Evolutionary conservation across 2,797 vertebrate genomes (phyloP).

Genomic region (Thalassophryne amazonica): DNA sequence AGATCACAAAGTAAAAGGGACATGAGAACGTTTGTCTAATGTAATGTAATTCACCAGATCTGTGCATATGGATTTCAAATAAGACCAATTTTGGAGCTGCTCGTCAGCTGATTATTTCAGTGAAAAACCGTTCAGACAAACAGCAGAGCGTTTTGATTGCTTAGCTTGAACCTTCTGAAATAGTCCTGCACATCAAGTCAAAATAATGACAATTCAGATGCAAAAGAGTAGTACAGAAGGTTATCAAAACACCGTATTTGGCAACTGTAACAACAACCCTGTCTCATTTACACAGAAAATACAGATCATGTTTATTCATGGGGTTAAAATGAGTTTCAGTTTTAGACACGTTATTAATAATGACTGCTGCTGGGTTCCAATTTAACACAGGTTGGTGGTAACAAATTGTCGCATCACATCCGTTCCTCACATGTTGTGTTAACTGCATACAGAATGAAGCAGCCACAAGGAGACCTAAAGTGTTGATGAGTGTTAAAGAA

Average conservation of each 20-base stretch:
- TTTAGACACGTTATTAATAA: constrained; percentile 29
- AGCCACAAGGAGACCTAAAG: constrained; percentile 1
- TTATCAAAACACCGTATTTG: neutral
- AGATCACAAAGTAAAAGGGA: constrained; percentile 12
- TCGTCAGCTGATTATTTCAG: too few species aligned
- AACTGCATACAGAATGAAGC: constrained; percentile 23
- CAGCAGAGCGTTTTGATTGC: neutral
- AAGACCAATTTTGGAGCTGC: too few species aligned
- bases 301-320: constrained; percentile 24
- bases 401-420: constrained; percentile 26
- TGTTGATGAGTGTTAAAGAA: constrained; percentile 33
- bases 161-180: neutral
- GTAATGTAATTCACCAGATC: too few species aligned
- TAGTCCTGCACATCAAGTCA: neutral
- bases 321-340: constrained; percentile 35
- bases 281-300: constrained; percentile 4
- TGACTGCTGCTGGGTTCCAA: constrained; percentile 19
- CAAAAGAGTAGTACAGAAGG: neutral
- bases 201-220: neutral
- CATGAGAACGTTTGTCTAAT: too few species aligned
- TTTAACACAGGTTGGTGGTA: constrained; percentile 40
- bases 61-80: too few species aligned
- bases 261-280: neutral
- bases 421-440: constrained; percentile 37
- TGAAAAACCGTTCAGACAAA: neutral